phyloP scores from a whole-genome alignment of 2,888 invertebrate genomes.

The Drosophila kanekoi region DNA sequence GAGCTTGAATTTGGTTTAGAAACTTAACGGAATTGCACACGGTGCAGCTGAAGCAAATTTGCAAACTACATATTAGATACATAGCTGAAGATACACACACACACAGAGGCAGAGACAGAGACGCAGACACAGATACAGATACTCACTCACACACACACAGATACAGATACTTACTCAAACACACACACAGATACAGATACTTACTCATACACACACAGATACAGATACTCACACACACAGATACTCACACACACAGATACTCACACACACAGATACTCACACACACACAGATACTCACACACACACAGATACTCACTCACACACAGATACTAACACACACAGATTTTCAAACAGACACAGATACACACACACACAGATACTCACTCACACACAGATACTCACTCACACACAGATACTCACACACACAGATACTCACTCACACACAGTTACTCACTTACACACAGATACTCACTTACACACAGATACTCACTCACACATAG shows the following conservation, averaged over 20 bases:
- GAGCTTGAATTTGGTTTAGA: constrained; percentile 21
- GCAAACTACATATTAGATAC: constrained; percentile 28
- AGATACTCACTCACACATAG: constrained; percentile 7
- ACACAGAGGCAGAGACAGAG: too few species aligned
- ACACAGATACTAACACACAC: too few species aligned
- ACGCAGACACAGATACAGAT: constrained; percentile 8
- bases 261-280: constrained; percentile 12
- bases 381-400: too few species aligned
- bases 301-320: constrained; percentile 4
- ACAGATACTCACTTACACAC: too few species aligned
- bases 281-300: constrained; percentile 10
- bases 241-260: too few species aligned
- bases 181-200: too few species aligned
- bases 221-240: too few species aligned
- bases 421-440: constrained; percentile 8
- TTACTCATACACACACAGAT: too few species aligned
- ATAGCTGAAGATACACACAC: constrained; percentile 14
- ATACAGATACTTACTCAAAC: too few species aligned
- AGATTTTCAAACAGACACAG: too few species aligned
- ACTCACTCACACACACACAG: constrained; percentile 10
- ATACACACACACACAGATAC: constrained; percentile 5
- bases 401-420: too few species aligned
- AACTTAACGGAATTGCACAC: constrained; percentile 30
- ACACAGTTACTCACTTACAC: constrained; percentile 13
- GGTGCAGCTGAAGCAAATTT: constrained; percentile 48